Conservation (phyloP, 2,888 invertebrate species). For the Noctua janthe region DNA sequence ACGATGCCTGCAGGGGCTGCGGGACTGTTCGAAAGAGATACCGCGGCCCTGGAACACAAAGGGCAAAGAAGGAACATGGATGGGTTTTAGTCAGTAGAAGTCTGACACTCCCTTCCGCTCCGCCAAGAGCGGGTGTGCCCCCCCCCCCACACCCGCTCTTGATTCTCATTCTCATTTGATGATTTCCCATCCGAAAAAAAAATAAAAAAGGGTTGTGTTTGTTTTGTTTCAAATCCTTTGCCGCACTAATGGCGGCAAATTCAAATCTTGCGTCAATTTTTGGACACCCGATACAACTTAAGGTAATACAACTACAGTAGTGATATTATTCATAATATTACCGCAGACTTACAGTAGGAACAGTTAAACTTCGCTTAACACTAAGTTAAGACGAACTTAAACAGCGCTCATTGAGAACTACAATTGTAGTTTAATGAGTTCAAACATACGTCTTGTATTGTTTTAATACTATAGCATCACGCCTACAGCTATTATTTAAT, state of each 20-base stretch:
- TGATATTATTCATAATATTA: conserved; percentile 10
- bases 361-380: conserved; percentile 18
- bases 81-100: too few species aligned
- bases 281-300: not conserved
- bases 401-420: conserved; percentile 10
- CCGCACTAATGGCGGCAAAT: not conserved
- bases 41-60: too few species aligned
- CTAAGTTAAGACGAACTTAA: conserved; percentile 10
- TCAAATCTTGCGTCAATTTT: not conserved
- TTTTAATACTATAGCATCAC: not conserved
- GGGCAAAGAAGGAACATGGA: too few species aligned
- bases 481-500: not conserved
- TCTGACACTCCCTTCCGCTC: too few species aligned
- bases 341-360: conserved; percentile 4
- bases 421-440: conserved; percentile 22
- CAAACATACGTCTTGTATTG: not conserved
- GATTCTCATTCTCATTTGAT: too few species aligned
- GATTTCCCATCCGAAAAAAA: too few species aligned
- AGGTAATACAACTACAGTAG: not conserved
- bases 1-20: too few species aligned
- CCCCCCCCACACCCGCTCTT: too few species aligned
- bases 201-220: too few species aligned
- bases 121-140: too few species aligned
- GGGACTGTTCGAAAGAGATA: too few species aligned
- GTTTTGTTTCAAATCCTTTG: not conserved